Percentiles rank a stretch among this genome's conserved stretches.
These are phyloP conservation scores for Eristalis arbustorum DNA, from an alignment of 2,888 invertebrate genomes.

Conservation along the genomic window DNA sequence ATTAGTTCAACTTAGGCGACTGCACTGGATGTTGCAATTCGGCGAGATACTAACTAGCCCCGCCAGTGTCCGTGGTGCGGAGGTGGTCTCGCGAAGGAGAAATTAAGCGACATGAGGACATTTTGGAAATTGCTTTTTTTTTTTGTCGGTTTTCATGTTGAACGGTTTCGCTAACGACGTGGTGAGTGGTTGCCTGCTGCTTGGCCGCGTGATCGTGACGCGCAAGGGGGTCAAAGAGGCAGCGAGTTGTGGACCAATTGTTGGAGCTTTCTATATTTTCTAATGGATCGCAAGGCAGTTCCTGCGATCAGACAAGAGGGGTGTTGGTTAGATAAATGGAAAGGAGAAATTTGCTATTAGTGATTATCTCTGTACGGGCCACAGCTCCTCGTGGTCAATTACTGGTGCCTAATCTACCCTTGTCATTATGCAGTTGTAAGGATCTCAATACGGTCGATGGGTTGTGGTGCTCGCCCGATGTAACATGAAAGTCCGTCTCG, in stretches of 20 bases:
- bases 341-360: too few species aligned
- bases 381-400: too few species aligned
- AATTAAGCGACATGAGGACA: background rate
- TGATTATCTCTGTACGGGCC: too few species aligned
- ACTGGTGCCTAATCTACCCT: too few species aligned
- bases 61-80: background rate
- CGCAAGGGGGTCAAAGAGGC: background rate
- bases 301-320: too few species aligned
- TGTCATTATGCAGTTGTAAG: too few species aligned
- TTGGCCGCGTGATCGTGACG: background rate
- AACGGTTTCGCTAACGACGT: background rate
- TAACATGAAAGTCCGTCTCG: too few species aligned
- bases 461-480: too few species aligned
- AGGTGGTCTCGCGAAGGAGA: background rate
- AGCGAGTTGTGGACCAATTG: background rate
- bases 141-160: background rate
- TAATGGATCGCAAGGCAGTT: background rate
- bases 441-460: too few species aligned
- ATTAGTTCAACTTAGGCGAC: background rate
- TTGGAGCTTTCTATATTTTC: background rate
- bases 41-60: background rate
- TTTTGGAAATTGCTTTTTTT: background rate
- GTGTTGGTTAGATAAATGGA: too few species aligned
- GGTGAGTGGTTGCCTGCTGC: background rate
- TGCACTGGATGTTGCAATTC: background rate